Evolutionary conservation across 2,797 vertebrate genomes (phyloP).

Genomic region (Clarias fuscus): DNA sequence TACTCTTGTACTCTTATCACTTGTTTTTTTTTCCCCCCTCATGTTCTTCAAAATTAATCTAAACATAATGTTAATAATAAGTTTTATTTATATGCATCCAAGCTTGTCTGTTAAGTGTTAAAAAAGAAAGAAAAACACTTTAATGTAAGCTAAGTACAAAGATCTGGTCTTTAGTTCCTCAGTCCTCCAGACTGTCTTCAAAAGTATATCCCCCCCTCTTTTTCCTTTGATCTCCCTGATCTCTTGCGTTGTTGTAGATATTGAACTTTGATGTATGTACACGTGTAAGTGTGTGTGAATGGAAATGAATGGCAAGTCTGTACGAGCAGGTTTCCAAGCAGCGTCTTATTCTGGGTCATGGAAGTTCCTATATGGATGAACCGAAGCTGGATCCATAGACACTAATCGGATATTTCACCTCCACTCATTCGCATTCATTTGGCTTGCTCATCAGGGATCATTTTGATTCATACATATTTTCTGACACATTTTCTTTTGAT

Average conservation of each 20-base stretch:
- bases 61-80: not conserved
- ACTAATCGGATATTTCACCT: not conserved
- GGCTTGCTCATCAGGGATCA: no score
- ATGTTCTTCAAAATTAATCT: not conserved
- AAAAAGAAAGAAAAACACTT: not conserved
- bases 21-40: not conserved
- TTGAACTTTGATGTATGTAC: slow-evolving; percentile 25
- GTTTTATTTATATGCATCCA: not conserved
- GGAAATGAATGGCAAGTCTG: not conserved
- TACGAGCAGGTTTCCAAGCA: slow-evolving; percentile 19
- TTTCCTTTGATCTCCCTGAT: slow-evolving; percentile 14
- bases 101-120: not conserved
- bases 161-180: not conserved
- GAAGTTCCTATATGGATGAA: slow-evolving; percentile 47
- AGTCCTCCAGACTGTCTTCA: not conserved
- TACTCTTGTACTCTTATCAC: no score
- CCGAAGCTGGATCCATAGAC: slow-evolving; percentile 22
- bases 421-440: no score
- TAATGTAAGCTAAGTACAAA: not conserved
- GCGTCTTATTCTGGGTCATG: slow-evolving; percentile 39
- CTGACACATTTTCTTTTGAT: no score
- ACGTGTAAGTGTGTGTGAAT: slow-evolving; percentile 21
- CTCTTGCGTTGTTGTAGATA: slow-evolving; percentile 33
- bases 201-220: slow-evolving; percentile 3
- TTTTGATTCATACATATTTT: no score